Base-by-base conservation (phyloP, 2,797 vertebrate species). In the Acipenser ruthenus region DNA sequence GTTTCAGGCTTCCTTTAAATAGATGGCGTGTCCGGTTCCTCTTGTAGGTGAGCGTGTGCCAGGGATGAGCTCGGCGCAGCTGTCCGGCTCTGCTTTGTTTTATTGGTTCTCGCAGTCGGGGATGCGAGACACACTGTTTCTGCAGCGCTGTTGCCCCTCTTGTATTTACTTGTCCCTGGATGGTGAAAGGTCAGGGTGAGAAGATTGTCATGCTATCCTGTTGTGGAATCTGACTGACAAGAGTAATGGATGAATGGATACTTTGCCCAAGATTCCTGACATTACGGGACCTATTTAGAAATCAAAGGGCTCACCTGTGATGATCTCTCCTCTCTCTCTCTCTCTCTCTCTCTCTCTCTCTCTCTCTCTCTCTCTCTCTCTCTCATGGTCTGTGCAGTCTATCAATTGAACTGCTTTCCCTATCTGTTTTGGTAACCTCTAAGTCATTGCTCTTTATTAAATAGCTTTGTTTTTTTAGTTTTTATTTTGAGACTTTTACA, bases 241-340 rank as follows among this genome's bases (percentile, higher is more conserved):
- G 67, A 63, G 49, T 68, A 68, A 68, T 56, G 52, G 62, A 10
- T 68, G 49, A 23, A 50, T 47, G 50, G 61, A 59, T 51, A 47
- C 48, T 50, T 77, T 73, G 70, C 75, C 65, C 71, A 23, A 70
- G 77, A 56, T 80, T 78, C 73, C 71, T 79, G 78, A 72, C 72
- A 78, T 75, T 71, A 74, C 74, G 70, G 74, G 74, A 70, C 70
- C 55, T 58, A 10, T 11, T 2, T 15, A 18, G 60, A 62, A 37
- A 23, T 62, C 60, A 62, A 37, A 12, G 18, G 13, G 8, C 9
- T 37, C 23, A 37, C 23, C 23, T 37, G 23, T 37, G 23, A 37
- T 37, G 23, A 37, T 2, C 2, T 37, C 23, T 37, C 23, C 23
- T 23, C 23, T 23, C 23, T 23, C 23, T 23, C 23, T 23, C 23